Base-by-base conservation (phyloP, 2,888 invertebrate genomes). In the Agrotis ipsilon region DNA sequence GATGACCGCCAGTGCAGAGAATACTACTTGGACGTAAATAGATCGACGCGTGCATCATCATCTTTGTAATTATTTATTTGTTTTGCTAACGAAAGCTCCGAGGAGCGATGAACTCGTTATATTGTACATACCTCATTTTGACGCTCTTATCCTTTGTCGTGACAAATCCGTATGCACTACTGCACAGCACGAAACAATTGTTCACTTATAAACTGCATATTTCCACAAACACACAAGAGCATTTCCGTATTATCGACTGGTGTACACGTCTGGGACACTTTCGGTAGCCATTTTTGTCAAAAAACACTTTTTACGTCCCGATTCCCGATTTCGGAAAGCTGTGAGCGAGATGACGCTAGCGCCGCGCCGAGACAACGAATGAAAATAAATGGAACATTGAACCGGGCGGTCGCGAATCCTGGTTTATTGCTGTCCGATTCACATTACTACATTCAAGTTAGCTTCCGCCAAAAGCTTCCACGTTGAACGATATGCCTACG, bases 201-300 rank as follows among this genome's bases (percentile, higher is more conserved):
- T 95, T 95, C 95, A 96, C 95, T 93, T 92, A 93, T 82, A 93
- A 94, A 94, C 91, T 92, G 92, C 95, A 95, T 94, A 86, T 92
- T 95, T 92, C 92, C 94, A 94, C 93, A 92, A 82, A 92, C 91
- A 93, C 93, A 89, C 90, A 88, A 82, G 78, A 80, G 90, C 93
- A 94, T 93, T 93, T 93, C 92, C 87, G 82, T 89, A 91, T 92
- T 94, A 94, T 88, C 88, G 92, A 91, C 91, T 91, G 76, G 86
- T 86, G 85, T 88, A 90, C 85, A 93, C 92, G 90, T 91, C 92
- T 89, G 89, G 90, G 85, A 90, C 86, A 88, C 90, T 90, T 84
- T 88, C 86, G 92, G 95, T 94, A 91, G 95, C 96, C 96, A 96
- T 96, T 94, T 96, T 96, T 94, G 93, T 90, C 91, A 93, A 94